phyloP scores from a whole-genome alignment of 2,113 vertebrate genomes.

The Acinonyx jubatus region DNA sequence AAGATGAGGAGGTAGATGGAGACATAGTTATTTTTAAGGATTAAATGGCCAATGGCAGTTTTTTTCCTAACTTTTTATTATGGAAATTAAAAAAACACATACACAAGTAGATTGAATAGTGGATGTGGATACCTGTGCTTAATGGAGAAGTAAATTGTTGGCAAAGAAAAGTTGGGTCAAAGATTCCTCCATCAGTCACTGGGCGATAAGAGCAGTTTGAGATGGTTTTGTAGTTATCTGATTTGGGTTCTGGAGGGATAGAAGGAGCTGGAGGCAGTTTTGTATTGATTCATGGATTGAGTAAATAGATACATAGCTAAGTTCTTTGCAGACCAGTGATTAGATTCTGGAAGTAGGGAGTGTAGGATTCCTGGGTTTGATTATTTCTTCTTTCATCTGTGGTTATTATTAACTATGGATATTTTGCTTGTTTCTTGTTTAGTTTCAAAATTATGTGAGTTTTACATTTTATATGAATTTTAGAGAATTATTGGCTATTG shows the following conservation, averaged over 20 bases:
- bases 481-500: conserved; percentile 18
- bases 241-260: background rate
- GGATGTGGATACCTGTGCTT: background rate
- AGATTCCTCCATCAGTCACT: background rate
- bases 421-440: conserved; percentile 39
- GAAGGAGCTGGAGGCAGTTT: background rate
- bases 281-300: background rate
- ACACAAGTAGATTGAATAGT: background rate
- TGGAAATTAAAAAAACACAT: conserved; percentile 31
- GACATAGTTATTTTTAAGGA: background rate
- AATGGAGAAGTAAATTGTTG: background rate
- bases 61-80: background rate
- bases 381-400: conserved; percentile 3
- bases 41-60: background rate
- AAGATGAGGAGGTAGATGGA: background rate
- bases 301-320: background rate
- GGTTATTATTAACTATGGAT: background rate
- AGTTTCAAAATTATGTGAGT: conserved; percentile 16
- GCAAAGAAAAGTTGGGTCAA: background rate
- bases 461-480: conserved; percentile 39
- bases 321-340: background rate
- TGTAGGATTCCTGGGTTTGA: background rate
- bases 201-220: background rate
- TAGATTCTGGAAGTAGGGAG: background rate
- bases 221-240: background rate